Conservation (phyloP, 2,888 invertebrate species). For the Sphaerophoria taeniata region DNA sequence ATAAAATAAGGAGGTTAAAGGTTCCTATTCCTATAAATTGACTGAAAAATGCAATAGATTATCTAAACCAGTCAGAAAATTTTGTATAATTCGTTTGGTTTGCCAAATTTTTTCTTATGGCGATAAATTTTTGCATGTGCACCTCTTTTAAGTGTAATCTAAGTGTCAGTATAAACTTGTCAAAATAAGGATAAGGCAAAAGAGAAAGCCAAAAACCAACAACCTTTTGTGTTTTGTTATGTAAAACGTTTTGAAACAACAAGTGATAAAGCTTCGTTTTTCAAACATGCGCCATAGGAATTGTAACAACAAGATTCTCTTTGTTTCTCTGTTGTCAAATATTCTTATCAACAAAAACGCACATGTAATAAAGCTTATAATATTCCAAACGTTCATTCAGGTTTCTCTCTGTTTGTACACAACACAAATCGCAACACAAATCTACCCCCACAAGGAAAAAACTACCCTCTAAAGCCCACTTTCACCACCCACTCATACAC, state of each 20-base stretch:
- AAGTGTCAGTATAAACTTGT: not conserved
- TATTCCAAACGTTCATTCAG: slow-evolving; percentile 29
- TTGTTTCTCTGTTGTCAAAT: slow-evolving; percentile 58
- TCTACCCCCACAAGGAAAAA: slow-evolving; percentile 30
- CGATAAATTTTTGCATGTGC: too few relatives aligned
- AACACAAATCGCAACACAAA: slow-evolving; percentile 3
- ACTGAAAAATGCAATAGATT: too few relatives aligned
- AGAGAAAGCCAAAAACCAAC: not conserved
- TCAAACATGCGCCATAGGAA: slow-evolving; percentile 47
- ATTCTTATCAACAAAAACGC: slow-evolving; percentile 59
- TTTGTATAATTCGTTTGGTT: too few relatives aligned
- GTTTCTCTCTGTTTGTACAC: slow-evolving; percentile 29
- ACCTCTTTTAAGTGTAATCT: not conserved
- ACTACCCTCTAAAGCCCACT: slow-evolving; percentile 12
- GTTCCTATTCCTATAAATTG: too few relatives aligned
- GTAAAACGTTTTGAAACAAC: slow-evolving; percentile 52
- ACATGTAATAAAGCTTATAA: slow-evolving; percentile 50
- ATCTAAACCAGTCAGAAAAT: too few relatives aligned
- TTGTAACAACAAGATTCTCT: slow-evolving; percentile 1
- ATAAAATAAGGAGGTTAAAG: too few relatives aligned
- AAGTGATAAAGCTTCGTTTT: slow-evolving; percentile 61
- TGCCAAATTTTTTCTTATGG: too few relatives aligned
- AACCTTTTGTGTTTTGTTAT: not conserved
- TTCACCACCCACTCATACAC: slow-evolving; percentile 3
- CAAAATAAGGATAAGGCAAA: not conserved